phyloP scores from a whole-genome alignment of 1,140 invertebrate species.

The Monomorium pharaonis region DNA sequence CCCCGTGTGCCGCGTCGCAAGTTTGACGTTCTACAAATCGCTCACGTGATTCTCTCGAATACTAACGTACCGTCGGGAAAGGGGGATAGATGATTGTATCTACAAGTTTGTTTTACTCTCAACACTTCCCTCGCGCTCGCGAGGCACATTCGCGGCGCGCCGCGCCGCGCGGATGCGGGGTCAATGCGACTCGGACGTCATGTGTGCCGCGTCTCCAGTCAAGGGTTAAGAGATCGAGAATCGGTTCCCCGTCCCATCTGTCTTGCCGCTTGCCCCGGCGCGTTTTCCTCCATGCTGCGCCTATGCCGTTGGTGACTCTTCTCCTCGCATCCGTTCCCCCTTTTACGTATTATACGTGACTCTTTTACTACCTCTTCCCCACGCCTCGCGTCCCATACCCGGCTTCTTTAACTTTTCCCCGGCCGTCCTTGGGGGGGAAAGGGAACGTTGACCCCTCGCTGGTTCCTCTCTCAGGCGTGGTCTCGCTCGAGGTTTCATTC shows the following conservation, averaged over 20 bases:
- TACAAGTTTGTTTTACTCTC: conserved; percentile 5
- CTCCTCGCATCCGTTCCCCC: neutral
- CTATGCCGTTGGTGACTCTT: neutral
- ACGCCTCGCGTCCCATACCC: neutral
- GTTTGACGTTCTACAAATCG: neutral
- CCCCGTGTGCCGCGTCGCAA: neutral
- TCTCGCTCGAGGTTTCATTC: conserved; percentile 67
- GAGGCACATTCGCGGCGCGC: no score
- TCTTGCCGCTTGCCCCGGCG: conserved; percentile 61
- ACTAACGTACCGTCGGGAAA: neutral
- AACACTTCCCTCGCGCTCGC: neutral
- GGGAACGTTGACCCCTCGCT: conserved; percentile 68
- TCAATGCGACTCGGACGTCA: conserved; percentile 5
- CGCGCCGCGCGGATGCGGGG: neutral
- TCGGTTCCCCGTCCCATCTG: conserved; percentile 41
- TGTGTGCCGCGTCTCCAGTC: no score
- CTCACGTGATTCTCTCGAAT: neutral
- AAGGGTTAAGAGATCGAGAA: conserved; percentile 31
- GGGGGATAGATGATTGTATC: neutral
- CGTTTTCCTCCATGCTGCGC: conserved; percentile 6
- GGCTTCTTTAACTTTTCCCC: conserved; percentile 69
- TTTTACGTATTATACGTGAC: neutral
- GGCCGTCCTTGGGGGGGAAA: conserved; percentile 70
- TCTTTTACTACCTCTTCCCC: conserved; percentile 23
- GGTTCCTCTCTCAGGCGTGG: conserved; percentile 61